Evolutionary conservation across 1,140 invertebrate species (phyloP).

Genomic region (honey bee (Apis mellifera)): Amel_HAv3.1 CM009934.2:11564501-11565000

Average conservation of each 20-base stretch:
- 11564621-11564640: constrained; percentile 84
- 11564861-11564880: constrained; percentile 86
- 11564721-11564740: constrained; percentile 82
- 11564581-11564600: constrained; percentile 79
- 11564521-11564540: neutral
- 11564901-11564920: constrained; percentile 91
- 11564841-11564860: neutral
- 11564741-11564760: constrained; percentile 85
- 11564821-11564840: neutral
- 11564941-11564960: constrained; percentile 88
- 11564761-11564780: constrained; percentile 85
- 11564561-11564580: neutral
- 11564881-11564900: constrained; percentile 87
- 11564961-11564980: constrained; percentile 84
- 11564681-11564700: constrained; percentile 85
- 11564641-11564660: constrained; percentile 88
- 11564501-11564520: constrained; percentile 61
- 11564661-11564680: constrained; percentile 87
- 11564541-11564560: neutral
- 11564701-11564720: constrained; percentile 85
- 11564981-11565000: constrained; percentile 85
- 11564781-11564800: constrained; percentile 58
- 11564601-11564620: constrained; percentile 87
- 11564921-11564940: constrained; percentile 82
- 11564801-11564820: neutral